Evolutionary conservation across 2,888 invertebrate genomes (phyloP).

Genomic region (Harmothoe impar): DNA sequence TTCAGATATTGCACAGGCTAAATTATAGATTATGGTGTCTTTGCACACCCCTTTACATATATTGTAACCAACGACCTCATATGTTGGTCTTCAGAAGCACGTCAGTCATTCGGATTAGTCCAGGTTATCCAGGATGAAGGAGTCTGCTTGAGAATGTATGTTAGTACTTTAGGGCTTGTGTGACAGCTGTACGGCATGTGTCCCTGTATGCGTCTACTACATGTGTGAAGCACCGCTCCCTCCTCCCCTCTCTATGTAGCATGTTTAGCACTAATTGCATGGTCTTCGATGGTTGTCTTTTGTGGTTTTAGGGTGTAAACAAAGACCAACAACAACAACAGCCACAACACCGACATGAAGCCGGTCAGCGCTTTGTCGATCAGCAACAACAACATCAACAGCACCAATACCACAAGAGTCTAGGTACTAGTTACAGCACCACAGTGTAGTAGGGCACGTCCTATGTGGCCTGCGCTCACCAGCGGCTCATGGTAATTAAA

Average conservation of each 20-base stretch:
- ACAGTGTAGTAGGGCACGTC: conserved; percentile 35
- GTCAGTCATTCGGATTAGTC: no score
- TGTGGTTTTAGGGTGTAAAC: conserved; percentile 59
- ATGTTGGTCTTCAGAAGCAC: no score
- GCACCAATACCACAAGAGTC: conserved; percentile 18
- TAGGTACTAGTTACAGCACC: conserved; percentile 45
- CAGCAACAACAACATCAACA: neutral
- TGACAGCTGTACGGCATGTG: no score
- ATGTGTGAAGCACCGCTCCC: neutral
- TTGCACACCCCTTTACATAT: no score
- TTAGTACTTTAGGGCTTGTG: no score
- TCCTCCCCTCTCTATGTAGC: neutral
- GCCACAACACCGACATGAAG: neutral
- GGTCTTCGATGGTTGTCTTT: conserved; percentile 41
- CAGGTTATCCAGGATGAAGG: no score
- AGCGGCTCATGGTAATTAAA: conserved; percentile 16
- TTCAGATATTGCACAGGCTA: no score
- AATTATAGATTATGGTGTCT: no score
- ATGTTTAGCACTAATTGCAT: conserved; percentile 53
- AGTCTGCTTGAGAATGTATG: no score
- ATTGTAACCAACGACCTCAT: no score
- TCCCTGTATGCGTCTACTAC: neutral
- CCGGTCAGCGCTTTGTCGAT: conserved; percentile 36
- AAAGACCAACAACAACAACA: conserved; percentile 31
- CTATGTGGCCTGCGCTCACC: neutral